These are phyloP conservation scores for Menidia beryllina DNA, from an alignment of 2,113 vertebrate genomes.

Conservation along the genomic window DNA sequence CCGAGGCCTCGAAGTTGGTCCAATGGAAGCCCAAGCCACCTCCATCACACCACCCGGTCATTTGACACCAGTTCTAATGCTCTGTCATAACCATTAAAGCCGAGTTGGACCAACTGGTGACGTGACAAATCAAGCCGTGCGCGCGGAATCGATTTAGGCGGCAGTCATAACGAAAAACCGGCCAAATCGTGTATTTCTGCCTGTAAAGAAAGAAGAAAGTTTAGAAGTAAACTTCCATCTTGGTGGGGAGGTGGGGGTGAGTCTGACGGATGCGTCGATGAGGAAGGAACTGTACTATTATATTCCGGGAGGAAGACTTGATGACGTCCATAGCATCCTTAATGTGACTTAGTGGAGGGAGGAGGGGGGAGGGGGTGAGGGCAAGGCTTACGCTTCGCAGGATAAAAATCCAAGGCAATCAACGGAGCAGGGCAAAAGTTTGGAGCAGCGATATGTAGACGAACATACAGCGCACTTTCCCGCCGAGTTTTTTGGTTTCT, in stretches of 20 bases:
- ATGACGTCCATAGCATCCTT: slow-evolving; percentile 99
- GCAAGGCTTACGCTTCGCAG: slow-evolving; percentile 89
- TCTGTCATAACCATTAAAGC: slow-evolving; percentile 40
- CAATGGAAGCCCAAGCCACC: slow-evolving; percentile 25
- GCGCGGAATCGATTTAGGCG: slow-evolving; percentile 35
- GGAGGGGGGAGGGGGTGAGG: slow-evolving; percentile 86
- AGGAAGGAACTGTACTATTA: slow-evolving; percentile 92
- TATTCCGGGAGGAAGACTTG: slow-evolving; percentile 97
- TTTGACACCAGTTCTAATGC: slow-evolving; percentile 54
- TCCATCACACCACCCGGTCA: slow-evolving; percentile 33
- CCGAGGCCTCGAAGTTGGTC: slow-evolving; percentile 44
- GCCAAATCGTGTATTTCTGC: slow-evolving; percentile 38
- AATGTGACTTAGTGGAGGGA: slow-evolving; percentile 91
- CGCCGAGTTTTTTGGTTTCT: slow-evolving; percentile 77
- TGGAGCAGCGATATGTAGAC: slow-evolving; percentile 88
- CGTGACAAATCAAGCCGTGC: neutral
- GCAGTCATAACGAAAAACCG: slow-evolving; percentile 39
- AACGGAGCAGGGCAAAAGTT: slow-evolving; percentile 89
- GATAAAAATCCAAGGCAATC: slow-evolving; percentile 97
- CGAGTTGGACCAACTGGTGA: slow-evolving; percentile 55
- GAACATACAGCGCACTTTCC: slow-evolving; percentile 82
- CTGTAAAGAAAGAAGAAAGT: slow-evolving; percentile 67
- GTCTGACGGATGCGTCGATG: slow-evolving; percentile 89
- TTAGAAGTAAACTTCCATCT: slow-evolving; percentile 87
- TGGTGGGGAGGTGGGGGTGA: slow-evolving; percentile 42